Evolutionary conservation across 2,888 invertebrate genomes (phyloP).

Genomic region (Panzeria rudis): DNA sequence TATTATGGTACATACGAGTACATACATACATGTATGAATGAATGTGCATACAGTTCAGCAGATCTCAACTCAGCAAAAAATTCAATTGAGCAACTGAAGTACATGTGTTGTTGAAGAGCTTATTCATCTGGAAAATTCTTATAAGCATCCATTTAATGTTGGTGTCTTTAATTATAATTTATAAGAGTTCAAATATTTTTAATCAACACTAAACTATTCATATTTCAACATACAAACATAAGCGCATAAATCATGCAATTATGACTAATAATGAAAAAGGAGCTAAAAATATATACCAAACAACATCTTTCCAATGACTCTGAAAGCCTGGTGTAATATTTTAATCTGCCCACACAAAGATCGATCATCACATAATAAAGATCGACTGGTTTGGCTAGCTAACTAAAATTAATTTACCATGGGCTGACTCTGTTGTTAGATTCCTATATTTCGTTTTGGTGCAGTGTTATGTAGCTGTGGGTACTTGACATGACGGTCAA

Average conservation of each 20-base stretch:
- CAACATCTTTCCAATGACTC: not conserved
- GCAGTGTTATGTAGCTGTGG: too few relatives aligned
- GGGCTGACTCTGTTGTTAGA: too few relatives aligned
- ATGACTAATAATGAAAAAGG: not conserved
- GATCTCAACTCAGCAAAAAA: not conserved
- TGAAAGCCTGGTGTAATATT: not conserved
- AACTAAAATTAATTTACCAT: too few relatives aligned
- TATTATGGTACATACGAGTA: too few relatives aligned
- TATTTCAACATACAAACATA: not conserved
- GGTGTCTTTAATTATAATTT: not conserved
- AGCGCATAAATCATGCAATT: not conserved
- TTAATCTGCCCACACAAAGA: slow-evolving; percentile 4
- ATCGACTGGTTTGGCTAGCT: too few relatives aligned
- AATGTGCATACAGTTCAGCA: not conserved
- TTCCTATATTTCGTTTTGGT: too few relatives aligned
- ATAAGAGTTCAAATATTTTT: not conserved
- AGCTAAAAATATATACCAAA: not conserved
- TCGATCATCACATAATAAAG: too few relatives aligned
- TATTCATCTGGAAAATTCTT: not conserved
- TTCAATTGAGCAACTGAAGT: not conserved
- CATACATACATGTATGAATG: not conserved
- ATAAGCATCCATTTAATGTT: slow-evolving; percentile 1
- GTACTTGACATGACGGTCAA: too few relatives aligned
- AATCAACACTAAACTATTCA: not conserved
- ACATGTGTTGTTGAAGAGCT: not conserved